These are phyloP conservation scores for Grapholita molesta DNA, from an alignment of 1,140 invertebrate genomes.

Conservation along the genomic window DNA sequence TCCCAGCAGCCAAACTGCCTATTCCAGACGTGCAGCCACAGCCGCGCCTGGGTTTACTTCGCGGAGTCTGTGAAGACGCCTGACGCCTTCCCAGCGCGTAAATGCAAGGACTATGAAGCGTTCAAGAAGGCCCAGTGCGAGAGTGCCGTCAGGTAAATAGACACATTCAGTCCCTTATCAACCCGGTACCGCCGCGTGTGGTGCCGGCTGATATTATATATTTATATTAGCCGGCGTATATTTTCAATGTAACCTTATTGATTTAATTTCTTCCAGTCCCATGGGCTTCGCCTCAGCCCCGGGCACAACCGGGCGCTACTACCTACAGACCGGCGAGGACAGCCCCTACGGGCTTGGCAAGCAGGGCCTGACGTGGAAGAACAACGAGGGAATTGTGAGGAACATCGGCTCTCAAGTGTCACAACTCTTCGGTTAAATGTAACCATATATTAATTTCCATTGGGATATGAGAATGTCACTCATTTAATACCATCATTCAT, in stretches of 20 bases:
- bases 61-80: conserved; percentile 77
- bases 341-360: conserved; percentile 48
- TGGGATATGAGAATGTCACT: too few species aligned
- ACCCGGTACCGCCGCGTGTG: background rate
- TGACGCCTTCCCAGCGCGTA: conserved; percentile 44
- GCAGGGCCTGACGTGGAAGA: conserved; percentile 36
- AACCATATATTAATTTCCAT: too few species aligned
- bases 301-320: conserved; percentile 42
- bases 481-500: too few species aligned
- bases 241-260: too few species aligned
- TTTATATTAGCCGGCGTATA: too few species aligned
- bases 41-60: conserved; percentile 81
- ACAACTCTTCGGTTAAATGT: background rate
- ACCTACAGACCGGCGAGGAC: conserved; percentile 43
- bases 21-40: conserved; percentile 81
- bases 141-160: conserved; percentile 30
- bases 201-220: background rate
- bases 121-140: conserved; percentile 49
- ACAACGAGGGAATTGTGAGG: conserved; percentile 35
- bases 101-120: conserved; percentile 45
- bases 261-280: conserved; percentile 24
- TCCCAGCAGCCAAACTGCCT: conserved; percentile 73
- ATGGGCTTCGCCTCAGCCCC: conserved; percentile 51
- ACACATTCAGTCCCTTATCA: background rate
- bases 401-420: conserved; percentile 16